Percentiles rank a stretch among this genome's conserved stretches.
These are phyloP conservation scores for Chionodraco myersi DNA, from an alignment of 2,113 vertebrate genomes.

Conservation along the genomic window DNA sequence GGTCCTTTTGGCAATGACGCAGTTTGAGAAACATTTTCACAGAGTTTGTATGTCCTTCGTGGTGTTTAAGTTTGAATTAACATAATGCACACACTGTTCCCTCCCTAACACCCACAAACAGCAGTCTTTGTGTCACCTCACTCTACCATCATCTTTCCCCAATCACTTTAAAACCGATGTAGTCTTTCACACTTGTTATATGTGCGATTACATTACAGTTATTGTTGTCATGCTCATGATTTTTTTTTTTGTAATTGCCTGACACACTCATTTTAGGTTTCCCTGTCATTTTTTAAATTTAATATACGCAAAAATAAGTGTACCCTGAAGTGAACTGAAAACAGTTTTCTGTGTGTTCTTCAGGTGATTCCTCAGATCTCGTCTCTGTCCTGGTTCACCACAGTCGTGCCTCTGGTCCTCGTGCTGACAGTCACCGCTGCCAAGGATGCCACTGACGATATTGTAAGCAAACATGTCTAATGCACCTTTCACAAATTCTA, in stretches of 20 bases:
- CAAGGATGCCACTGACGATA: constrained; percentile 93
- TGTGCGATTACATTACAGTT: not conserved
- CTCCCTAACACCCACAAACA: not conserved
- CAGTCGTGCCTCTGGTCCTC: constrained; percentile 88
- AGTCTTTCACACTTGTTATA: no score
- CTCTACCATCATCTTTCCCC: not conserved
- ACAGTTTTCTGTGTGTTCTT: constrained; percentile 3
- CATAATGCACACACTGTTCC: not conserved
- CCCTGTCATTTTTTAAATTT: not conserved
- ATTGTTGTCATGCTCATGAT: not conserved
- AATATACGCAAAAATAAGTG: no score
- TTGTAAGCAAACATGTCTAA: constrained; percentile 80
- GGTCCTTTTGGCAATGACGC: not conserved
- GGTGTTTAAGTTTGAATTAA: not conserved
- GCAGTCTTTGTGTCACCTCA: not conserved
- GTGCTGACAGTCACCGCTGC: constrained; percentile 90
- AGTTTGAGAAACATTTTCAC: not conserved
- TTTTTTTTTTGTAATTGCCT: not conserved
- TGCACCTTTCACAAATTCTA: not conserved
- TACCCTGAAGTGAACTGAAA: not conserved
- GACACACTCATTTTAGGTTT: not conserved
- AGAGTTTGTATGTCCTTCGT: not conserved
- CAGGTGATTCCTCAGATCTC: constrained; percentile 94
- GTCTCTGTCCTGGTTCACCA: constrained; percentile 93
- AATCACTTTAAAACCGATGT: not conserved